Conservation (phyloP, 1,140 invertebrate species). For the Manduca sexta region DNA sequence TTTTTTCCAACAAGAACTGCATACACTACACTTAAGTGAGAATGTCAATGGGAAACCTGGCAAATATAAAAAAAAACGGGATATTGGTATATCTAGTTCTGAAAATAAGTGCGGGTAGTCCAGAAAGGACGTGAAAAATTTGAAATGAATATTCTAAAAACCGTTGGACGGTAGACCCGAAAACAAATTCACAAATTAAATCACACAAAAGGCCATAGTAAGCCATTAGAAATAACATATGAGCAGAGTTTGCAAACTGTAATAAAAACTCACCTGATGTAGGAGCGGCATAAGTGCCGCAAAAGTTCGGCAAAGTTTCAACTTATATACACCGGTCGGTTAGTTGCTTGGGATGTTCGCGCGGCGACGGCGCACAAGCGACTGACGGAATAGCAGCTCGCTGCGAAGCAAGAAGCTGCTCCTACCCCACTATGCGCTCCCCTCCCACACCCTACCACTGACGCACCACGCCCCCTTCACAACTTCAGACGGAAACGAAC, state of each 20-base stretch:
- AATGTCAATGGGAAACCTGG: too few species aligned
- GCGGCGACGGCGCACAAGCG: slow-evolving; percentile 31
- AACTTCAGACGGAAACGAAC: not conserved
- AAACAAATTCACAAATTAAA: too few species aligned
- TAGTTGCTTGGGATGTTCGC: slow-evolving; percentile 26
- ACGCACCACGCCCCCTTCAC: not conserved
- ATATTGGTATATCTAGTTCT: too few species aligned
- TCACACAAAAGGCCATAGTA: too few species aligned
- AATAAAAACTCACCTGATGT: slow-evolving; percentile 43
- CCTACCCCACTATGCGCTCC: slow-evolving; percentile 19
- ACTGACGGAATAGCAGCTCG: slow-evolving; percentile 30
- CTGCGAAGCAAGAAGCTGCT: slow-evolving; percentile 41
- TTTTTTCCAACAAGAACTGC: not conserved
- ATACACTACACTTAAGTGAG: too few species aligned
- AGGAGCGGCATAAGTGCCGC: slow-evolving; percentile 55
- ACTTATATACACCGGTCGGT: slow-evolving; percentile 14
- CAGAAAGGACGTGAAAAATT: too few species aligned
- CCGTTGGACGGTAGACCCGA: too few species aligned
- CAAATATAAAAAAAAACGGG: too few species aligned
- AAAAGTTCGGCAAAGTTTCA: slow-evolving; percentile 27
- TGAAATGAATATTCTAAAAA: too few species aligned
- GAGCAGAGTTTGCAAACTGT: slow-evolving; percentile 3
- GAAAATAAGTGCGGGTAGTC: too few species aligned
- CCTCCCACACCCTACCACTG: slow-evolving; percentile 20
- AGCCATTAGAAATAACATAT: not conserved